These are phyloP conservation scores for Acanthopleura granulata DNA, from an alignment of 2,888 invertebrate species.

Conservation along the genomic window DNA sequence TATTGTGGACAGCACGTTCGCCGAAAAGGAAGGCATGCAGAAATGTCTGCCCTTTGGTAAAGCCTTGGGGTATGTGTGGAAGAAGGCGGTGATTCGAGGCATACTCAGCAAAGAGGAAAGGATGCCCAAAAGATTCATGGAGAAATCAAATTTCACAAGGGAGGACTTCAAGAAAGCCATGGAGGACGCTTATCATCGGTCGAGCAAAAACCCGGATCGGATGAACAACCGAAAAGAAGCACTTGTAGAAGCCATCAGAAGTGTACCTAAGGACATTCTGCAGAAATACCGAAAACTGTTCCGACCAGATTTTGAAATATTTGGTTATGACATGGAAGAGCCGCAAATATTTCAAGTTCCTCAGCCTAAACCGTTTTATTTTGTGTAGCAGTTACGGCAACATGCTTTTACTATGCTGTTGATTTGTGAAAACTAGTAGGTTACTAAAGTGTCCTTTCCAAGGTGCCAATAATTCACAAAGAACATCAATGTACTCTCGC, in stretches of 20 bases:
- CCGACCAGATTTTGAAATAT: slow-evolving; percentile 6
- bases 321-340: slow-evolving; percentile 9
- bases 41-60: background rate
- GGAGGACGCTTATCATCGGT: background rate
- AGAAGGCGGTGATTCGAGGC: slow-evolving; percentile 7
- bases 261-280: background rate
- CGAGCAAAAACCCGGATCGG: background rate
- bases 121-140: background rate
- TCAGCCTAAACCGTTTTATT: no score
- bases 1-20: slow-evolving; percentile 3
- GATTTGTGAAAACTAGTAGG: no score
- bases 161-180: background rate
- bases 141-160: background rate
- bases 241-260: background rate
- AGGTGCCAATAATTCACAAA: no score
- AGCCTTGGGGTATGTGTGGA: background rate
- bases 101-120: background rate
- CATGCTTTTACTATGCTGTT: no score
- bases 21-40: background rate
- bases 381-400: no score
- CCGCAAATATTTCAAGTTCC: background rate
- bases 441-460: no score
- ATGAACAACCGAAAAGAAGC: background rate
- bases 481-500: no score
- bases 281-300: background rate